Evolutionary conservation across 2,797 vertebrate genomes (phyloP).

Genomic region (Cossypha niveicapilla): DNA sequence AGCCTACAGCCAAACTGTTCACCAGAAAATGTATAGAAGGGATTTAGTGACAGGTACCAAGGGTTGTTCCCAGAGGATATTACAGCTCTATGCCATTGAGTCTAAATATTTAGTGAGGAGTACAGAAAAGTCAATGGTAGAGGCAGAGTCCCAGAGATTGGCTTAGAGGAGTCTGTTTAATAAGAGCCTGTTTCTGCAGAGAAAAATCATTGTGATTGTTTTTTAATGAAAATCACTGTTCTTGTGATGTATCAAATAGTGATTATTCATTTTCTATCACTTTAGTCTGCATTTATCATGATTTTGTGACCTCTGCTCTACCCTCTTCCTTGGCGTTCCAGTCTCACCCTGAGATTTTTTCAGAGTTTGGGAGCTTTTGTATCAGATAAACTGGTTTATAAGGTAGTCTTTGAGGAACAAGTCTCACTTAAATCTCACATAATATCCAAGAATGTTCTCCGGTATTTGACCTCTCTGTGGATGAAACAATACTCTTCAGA

Average conservation of each 20-base stretch:
- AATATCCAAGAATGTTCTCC: background rate
- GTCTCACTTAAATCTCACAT: background rate
- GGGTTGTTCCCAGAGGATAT: background rate
- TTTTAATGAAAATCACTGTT: slow-evolving; percentile 14
- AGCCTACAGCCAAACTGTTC: background rate
- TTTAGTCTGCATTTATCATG: background rate
- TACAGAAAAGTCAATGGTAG: background rate
- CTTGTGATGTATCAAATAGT: background rate
- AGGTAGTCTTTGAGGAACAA: background rate
- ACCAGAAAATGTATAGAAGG: background rate
- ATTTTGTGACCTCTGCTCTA: background rate
- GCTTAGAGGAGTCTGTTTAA: background rate
- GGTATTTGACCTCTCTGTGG: background rate
- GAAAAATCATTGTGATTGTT: background rate
- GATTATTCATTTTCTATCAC: background rate
- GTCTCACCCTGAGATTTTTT: background rate
- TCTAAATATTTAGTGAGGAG: slow-evolving; percentile 1
- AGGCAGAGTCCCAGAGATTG: background rate
- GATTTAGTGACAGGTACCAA: background rate
- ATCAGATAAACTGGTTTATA: background rate
- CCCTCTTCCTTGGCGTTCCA: background rate
- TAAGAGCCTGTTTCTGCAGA: background rate
- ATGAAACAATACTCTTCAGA: background rate
- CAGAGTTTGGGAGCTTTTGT: background rate
- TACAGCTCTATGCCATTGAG: background rate